Evolutionary conservation across 2,888 invertebrate genomes (phyloP).

Genomic region (Tipula lateralis): DNA sequence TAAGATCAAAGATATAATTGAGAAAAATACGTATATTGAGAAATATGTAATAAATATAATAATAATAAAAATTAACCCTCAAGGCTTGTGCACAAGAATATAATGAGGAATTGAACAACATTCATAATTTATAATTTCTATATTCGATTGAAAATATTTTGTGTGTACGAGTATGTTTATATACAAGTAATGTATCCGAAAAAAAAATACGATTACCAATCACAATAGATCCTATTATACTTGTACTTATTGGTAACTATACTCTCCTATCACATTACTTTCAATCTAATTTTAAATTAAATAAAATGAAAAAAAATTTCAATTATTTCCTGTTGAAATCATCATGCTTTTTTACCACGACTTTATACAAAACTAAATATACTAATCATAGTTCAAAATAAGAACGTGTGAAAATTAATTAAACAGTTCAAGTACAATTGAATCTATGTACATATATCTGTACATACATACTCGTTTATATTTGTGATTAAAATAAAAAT

Average conservation of each 20-base stretch:
- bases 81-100: conserved; percentile 19
- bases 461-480: not conserved
- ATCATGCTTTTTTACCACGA: conserved; percentile 24
- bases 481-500: conserved; percentile 20
- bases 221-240: conserved; percentile 13
- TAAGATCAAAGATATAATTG: conserved; percentile 24
- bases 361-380: conserved; percentile 19
- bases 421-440: conserved; percentile 24
- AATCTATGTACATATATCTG: not conserved
- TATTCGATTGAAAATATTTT: not conserved
- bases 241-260: not conserved
- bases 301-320: not conserved
- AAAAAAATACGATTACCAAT: not conserved
- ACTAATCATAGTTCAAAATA: conserved; percentile 19
- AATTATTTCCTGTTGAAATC: conserved; percentile 24
- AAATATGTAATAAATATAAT: conserved; percentile 24
- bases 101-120: conserved; percentile 19
- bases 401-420: conserved; percentile 24
- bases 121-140: not conserved
- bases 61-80: conserved; percentile 12
- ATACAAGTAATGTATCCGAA: not conserved
- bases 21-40: not conserved
- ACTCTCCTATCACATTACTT: conserved; percentile 24
- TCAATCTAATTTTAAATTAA: conserved; percentile 24
- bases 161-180: not conserved